These are phyloP conservation scores for Pteromalus puparum DNA, from an alignment of 1,140 invertebrate species.

Conservation along the genomic window DNA sequence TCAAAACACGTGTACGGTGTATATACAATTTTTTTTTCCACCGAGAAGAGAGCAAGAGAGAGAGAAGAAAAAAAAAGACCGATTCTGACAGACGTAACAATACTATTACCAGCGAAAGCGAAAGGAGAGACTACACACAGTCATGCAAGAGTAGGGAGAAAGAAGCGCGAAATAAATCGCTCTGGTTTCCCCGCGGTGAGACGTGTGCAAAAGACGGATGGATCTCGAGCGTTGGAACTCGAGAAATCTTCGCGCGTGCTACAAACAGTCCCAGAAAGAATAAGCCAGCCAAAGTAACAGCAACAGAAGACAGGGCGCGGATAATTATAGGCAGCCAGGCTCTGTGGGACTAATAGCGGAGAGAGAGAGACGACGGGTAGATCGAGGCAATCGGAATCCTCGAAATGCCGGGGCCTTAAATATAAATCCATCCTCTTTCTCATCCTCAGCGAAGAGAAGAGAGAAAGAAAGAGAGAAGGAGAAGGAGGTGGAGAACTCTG, in stretches of 20 bases:
- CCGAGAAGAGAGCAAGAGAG: neutral
- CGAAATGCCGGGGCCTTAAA: slow-evolving; percentile 65
- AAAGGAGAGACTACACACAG: neutral
- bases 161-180: slow-evolving; percentile 50
- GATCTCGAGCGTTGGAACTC: slow-evolving; percentile 34
- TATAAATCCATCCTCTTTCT: slow-evolving; percentile 72
- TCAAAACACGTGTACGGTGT: slow-evolving; percentile 38
- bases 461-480: slow-evolving; percentile 3
- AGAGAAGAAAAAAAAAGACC: neutral
- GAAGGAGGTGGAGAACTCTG: slow-evolving; percentile 27
- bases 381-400: slow-evolving; percentile 62
- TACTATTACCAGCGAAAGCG: slow-evolving; percentile 41
- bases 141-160: neutral
- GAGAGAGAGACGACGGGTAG: neutral
- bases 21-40: neutral
- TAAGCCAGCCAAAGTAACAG: slow-evolving; percentile 28
- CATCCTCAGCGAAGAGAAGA: slow-evolving; percentile 8
- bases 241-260: slow-evolving; percentile 29
- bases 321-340: slow-evolving; percentile 37
- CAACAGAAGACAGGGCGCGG: neutral
- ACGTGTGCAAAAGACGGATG: slow-evolving; percentile 55
- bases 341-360: slow-evolving; percentile 18
- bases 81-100: slow-evolving; percentile 54
- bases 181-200: slow-evolving; percentile 41
- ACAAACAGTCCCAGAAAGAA: slow-evolving; percentile 35